phyloP scores from a whole-genome alignment of 2,888 invertebrate genomes.

The Drosophila putrida region DNA sequence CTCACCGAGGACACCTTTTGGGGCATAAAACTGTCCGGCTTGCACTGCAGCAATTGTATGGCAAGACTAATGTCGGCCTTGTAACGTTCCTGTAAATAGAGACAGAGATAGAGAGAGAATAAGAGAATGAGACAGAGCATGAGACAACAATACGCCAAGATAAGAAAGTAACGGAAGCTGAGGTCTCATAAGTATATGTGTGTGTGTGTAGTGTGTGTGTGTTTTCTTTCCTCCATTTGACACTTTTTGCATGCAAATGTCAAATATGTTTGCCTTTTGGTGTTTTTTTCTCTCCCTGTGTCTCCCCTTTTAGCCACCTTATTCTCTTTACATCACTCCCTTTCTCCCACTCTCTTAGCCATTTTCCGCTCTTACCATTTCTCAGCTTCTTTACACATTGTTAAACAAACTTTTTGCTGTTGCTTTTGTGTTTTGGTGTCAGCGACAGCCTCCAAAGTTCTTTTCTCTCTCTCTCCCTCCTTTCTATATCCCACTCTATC shows the following conservation, averaged over 20 bases:
- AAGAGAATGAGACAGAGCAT: slow-evolving; percentile 3
- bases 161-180: slow-evolving; percentile 64
- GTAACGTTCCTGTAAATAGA: slow-evolving; percentile 91
- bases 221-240: slow-evolving; percentile 57
- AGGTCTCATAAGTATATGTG: slow-evolving; percentile 24
- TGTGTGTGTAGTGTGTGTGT: slow-evolving; percentile 29
- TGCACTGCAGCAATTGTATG: slow-evolving; percentile 97
- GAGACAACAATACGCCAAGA: slow-evolving; percentile 50
- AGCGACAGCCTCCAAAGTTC: slow-evolving; percentile 70
- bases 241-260: slow-evolving; percentile 78
- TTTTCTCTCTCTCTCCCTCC: slow-evolving; percentile 16
- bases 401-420: slow-evolving; percentile 69
- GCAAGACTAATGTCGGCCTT: slow-evolving; percentile 97
- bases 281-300: slow-evolving; percentile 22
- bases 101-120: slow-evolving; percentile 1
- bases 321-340: not conserved
- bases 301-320: not conserved
- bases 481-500: not conserved
- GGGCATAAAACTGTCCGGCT: slow-evolving; percentile 96
- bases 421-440: slow-evolving; percentile 72
- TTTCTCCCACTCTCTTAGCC: slow-evolving; percentile 12
- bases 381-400: slow-evolving; percentile 68
- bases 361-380: slow-evolving; percentile 38
- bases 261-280: slow-evolving; percentile 70
- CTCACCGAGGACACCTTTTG: slow-evolving; percentile 96